Base-by-base conservation (phyloP, 2,797 vertebrate genomes). In the Hozukius guyotensis region DNA sequence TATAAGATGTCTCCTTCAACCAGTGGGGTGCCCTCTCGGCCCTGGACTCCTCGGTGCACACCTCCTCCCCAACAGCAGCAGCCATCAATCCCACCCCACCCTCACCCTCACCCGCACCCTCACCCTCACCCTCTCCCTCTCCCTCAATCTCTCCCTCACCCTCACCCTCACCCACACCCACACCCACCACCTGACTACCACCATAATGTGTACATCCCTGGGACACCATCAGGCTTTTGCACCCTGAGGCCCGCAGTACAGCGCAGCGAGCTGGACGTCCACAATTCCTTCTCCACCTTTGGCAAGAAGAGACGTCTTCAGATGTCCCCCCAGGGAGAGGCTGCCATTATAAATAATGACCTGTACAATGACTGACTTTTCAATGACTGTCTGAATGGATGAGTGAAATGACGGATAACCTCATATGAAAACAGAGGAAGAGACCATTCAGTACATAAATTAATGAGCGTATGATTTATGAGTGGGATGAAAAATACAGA, bases 241-340 rank as follows among this genome's bases (percentile, higher is more conserved):
- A 96, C 96, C 63, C 91, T 96, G 88, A 95, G 97, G 83, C 96
- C 94, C 1, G 24, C 95, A 0, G 94, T 64, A 0, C 94, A 94
- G 64, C 95, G 95, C 70, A 94, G 94, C 3, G 96, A 97, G 68
- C 82, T 94, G 27, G 97, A 98, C 29, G 96, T 96, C 86, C 97
- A 97, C 91, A 98, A 97, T 89, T 95, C 97, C 71, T 98, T 98
- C 93, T 98, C 97, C 72, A 98, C 97, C 42, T 98, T 98, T 85
- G 97, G 97, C 77, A 98, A 98, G 93, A 98, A 96, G 88, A 94
- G 96, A 57, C 97, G 96, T 81, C 96, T 97, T 82, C 96, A 97
- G 55, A 96, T 96, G 57, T 95, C 95, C 59, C 95, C 96, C 59
- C 95, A 96, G 62, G 97, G 97, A 59, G 96, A 96, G 53, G 91